Conservation (phyloP, 2,797 vertebrate genomes). For the Halcyon leucocephala region DNA sequence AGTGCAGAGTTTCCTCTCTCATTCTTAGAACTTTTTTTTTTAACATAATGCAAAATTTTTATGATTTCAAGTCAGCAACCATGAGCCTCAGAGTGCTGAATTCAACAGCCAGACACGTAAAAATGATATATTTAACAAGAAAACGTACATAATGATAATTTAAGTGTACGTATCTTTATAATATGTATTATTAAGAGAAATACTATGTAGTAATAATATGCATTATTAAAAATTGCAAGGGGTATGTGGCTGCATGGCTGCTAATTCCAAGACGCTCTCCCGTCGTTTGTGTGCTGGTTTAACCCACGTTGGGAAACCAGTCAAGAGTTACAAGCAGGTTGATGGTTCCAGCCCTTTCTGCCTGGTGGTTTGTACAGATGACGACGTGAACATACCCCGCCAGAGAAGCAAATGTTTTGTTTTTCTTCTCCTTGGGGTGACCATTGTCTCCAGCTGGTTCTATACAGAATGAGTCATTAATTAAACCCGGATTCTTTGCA, state of each 20-base stretch:
- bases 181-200: neutral
- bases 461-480: slow-evolving; percentile 75
- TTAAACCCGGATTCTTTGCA: slow-evolving; percentile 76
- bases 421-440: slow-evolving; percentile 74
- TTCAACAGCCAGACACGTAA: neutral
- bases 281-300: neutral
- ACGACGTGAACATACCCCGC: slow-evolving; percentile 40
- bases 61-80: neutral
- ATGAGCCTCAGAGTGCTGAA: neutral
- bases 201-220: neutral
- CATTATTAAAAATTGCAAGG: neutral
- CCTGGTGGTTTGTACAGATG: slow-evolving; percentile 15
- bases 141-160: neutral
- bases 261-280: neutral
- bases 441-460: slow-evolving; percentile 73
- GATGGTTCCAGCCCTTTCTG: neutral
- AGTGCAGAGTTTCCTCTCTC: neutral
- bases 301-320: neutral
- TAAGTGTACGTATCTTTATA: neutral
- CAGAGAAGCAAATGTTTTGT: slow-evolving; percentile 70
- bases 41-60: neutral
- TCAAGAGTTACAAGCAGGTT: neutral
- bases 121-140: neutral
- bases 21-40: neutral
- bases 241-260: neutral